Conservation (phyloP, 2,113 vertebrate genomes). For the Callorhinus ursinus region DNA sequence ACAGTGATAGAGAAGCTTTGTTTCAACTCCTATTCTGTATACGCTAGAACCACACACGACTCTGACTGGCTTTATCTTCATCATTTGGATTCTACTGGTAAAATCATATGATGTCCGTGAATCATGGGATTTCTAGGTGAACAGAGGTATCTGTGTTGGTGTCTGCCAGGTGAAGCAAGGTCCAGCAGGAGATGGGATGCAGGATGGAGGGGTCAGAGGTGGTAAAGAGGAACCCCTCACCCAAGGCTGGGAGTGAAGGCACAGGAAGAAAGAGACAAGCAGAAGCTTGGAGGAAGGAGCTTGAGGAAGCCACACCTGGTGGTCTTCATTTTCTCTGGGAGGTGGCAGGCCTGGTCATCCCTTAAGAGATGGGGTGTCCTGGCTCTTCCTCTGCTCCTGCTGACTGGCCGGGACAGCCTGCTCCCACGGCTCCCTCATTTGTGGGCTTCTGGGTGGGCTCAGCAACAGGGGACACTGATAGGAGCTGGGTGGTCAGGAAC, state of each 20-base stretch:
- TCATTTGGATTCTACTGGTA: not conserved
- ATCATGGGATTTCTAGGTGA: not conserved
- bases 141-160: not conserved
- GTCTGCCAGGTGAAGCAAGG: rapidly evolving
- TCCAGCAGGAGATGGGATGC: no score
- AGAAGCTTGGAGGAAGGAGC: no score
- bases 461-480: rapidly evolving
- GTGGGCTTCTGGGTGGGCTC: not conserved
- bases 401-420: rapidly evolving
- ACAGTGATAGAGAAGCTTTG: no score
- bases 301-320: not conserved
- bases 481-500: not conserved
- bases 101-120: not conserved
- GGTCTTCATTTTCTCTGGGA: not conserved
- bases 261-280: not conserved
- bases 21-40: not conserved
- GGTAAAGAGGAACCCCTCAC: no score
- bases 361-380: not conserved
- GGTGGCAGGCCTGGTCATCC: not conserved
- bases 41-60: no score
- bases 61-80: not conserved
- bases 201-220: not conserved
- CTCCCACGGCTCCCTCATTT: not conserved
- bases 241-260: not conserved
- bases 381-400: rapidly evolving